Evolutionary conservation across 2,797 vertebrate genomes (phyloP).

Genomic region (Acanthornis magna): DNA sequence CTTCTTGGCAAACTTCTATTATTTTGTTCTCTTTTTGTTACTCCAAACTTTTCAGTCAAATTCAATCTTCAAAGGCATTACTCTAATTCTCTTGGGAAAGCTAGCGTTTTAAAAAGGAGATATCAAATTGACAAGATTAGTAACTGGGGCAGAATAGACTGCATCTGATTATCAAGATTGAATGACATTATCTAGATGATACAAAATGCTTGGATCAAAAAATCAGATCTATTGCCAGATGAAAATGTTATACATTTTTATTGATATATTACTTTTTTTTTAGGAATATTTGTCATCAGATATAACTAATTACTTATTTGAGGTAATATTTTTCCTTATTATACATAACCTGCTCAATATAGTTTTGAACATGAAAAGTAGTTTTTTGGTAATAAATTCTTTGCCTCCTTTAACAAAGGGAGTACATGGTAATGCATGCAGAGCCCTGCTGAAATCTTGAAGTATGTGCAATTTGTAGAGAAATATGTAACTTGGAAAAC

Average conservation of each 20-base stretch:
- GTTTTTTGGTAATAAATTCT: background rate
- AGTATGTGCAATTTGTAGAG: background rate
- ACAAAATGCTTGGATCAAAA: background rate
- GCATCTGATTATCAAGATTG: constrained; percentile 29
- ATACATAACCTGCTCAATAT: background rate
- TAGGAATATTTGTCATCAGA: background rate
- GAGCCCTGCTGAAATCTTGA: background rate
- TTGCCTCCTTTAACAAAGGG: background rate
- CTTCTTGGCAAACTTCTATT: background rate
- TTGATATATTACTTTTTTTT: background rate
- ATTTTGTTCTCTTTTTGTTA: background rate
- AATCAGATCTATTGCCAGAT: background rate
- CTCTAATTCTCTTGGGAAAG: background rate
- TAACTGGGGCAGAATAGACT: background rate
- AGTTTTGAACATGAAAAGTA: background rate
- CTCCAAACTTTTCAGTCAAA: background rate
- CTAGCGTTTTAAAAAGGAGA: background rate
- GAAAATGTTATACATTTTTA: background rate
- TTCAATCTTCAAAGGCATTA: background rate
- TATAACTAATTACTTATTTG: background rate
- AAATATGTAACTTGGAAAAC: background rate
- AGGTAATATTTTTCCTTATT: background rate
- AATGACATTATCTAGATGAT: constrained; percentile 24
- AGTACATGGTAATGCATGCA: background rate
- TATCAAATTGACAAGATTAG: background rate